Base-by-base conservation (phyloP, 1,140 invertebrate species). In the Rhagoletis pomonella region DNA sequence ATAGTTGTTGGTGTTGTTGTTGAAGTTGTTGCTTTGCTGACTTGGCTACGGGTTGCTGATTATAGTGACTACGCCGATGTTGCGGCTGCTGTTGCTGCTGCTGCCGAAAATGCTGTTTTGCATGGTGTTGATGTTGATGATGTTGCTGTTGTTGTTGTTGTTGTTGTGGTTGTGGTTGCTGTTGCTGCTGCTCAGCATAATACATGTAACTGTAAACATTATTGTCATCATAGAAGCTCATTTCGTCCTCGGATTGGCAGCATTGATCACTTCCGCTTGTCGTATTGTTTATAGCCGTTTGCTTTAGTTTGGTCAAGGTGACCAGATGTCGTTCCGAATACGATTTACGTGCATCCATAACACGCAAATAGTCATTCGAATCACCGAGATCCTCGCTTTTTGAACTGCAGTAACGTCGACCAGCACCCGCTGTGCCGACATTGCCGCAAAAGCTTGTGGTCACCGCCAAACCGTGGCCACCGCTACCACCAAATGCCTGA, bases 191-290 rank as follows among this genome's bases (percentile, higher is more conserved):
- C 58, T 81, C 88, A 29, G 89, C 87, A 59, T 50, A 44, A 62
- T 19, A 42, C 55, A 81, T 67, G 85, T 44, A 88, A 69, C 86
- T 86, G 88, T 90, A 89, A 19, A 86, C 55, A 90, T 91, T 91
- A 91, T 93, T 92, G 90, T 93, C 92, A 88, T 93, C 92, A 88
- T 91, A 92, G 90, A 92, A 92, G 90, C 90, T 92, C 67, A 91
- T 90, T 67, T 92, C 92, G 58, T 93, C 92, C 89, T 93, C 89
- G 6, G 88, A 89, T 12, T 77, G 19, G 85, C 87, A 89, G 42
- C 47, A 88, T 88, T 89, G 87, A 65, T 89, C 87, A 64, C 62
- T 90, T 81, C 91, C 73, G 87, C 85, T 87, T 87, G 90, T 90
- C 12, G 90, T 92, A 62, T 91, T 92, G 29, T 90, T 93, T 0